A percentile compares a stretch with the other conserved stretches of the same genome.
Conservation (phyloP, 2,797 vertebrate genomes). For the Mormyrops attenuatus region DNA sequence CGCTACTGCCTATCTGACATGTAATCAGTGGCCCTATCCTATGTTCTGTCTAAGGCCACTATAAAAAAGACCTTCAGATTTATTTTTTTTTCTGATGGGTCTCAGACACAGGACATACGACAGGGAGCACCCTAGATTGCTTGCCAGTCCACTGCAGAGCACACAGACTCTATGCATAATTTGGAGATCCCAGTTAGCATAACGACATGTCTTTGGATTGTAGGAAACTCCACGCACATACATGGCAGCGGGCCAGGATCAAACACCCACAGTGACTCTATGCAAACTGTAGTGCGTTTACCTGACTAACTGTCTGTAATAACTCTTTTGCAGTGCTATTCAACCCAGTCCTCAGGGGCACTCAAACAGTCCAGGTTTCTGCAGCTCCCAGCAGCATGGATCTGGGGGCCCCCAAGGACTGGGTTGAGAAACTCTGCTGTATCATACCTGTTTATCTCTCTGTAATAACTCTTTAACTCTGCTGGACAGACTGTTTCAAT, state of each 20-base stretch:
- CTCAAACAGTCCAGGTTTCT: neutral
- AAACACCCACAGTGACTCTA: neutral
- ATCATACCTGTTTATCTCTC: neutral
- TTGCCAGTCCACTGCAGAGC: neutral
- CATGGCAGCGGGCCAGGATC: neutral
- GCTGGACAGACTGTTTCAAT: neutral
- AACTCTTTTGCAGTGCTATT: neutral
- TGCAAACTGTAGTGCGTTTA: neutral
- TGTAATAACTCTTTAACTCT: neutral
- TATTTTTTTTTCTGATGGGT: neutral
- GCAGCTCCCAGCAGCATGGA: neutral
- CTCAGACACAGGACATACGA: neutral
- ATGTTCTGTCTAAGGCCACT: slow-evolving; percentile 5
- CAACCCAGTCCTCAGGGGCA: neutral
- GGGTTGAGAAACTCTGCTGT: neutral
- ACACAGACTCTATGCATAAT: neutral
- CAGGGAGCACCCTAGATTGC: neutral
- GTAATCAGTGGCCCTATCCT: slow-evolving; percentile 8
- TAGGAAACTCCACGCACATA: neutral
- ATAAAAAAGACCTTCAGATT: neutral
- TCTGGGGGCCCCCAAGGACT: neutral
- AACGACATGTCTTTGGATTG: neutral
- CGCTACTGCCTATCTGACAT: neutral
- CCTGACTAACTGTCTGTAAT: neutral
- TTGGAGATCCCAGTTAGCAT: neutral